Percentiles rank a stretch among this genome's conserved stretches.
Evolutionary conservation across 2,113 vertebrate species (phyloP).

Genomic region (Macrotus californicus): DNA sequence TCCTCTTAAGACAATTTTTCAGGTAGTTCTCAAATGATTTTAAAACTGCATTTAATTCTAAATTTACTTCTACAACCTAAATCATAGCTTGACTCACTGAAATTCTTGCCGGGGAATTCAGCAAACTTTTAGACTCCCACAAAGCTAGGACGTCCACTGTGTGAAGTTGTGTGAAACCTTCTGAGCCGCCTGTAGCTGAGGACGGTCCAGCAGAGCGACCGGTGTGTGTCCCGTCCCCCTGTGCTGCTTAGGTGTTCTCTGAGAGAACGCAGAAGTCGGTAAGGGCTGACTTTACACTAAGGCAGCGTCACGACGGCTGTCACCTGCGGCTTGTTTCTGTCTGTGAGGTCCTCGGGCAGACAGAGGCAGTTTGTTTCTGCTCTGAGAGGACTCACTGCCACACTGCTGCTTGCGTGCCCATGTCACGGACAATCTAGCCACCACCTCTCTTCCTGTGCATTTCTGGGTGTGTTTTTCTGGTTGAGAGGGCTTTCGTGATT

Average conservation of each 20-base stretch:
- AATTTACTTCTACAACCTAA: conserved; percentile 24
- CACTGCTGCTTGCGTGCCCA: neutral
- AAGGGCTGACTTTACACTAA: conserved; percentile 40
- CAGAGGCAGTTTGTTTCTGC: conserved; percentile 20
- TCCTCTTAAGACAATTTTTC: conserved; percentile 18
- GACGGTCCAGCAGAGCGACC: neutral
- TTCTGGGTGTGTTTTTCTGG: conserved; percentile 46
- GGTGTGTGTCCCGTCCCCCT: neutral
- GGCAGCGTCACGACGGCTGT: neutral
- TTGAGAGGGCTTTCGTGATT: neutral
- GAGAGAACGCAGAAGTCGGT: neutral
- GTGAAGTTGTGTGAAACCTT: neutral
- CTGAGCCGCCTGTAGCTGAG: neutral
- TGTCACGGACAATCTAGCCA: conserved; percentile 23
- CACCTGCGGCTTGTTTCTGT: conserved; percentile 37
- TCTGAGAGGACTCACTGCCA: conserved; percentile 20
- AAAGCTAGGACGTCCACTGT: neutral
- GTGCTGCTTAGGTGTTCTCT: neutral
- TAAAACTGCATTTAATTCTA: conserved; percentile 23
- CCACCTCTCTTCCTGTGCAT: neutral
- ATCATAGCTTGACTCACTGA: conserved; percentile 5
- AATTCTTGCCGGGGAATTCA: conserved; percentile 23
- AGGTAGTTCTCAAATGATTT: conserved; percentile 28
- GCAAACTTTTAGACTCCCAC: neutral
- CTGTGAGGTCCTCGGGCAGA: conserved; percentile 2